Evolutionary conservation across 2,113 vertebrate species (phyloP), one percentile per base, ranked within the genome.

Genomic region (Lamprologus ornatipinnis): DNA sequence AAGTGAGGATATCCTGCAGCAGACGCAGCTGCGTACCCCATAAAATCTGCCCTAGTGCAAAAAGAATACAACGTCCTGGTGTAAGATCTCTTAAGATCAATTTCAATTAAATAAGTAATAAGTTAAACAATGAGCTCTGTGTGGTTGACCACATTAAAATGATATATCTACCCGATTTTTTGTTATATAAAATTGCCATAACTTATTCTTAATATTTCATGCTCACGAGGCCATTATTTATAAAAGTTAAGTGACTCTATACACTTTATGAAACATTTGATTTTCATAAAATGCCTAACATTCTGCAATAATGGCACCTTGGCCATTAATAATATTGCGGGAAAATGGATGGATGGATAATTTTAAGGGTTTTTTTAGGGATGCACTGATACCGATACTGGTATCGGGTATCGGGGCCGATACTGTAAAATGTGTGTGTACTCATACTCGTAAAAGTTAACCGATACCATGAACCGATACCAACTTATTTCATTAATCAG

Each of bases 1-100:
- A 73, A 47, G 73, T 31, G 33, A 93, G 85, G 91, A 93, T 90
- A 92, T 94, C 92, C 93, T 90, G 92, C 28, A 65, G 49, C 85
- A 80, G 35, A 82, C 68, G 53, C 85, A 87, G 88, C 88, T 91
- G 86, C 12, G 6, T 6, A 83, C 33, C 75, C 79, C 68, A 21
- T 53, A 9, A 54, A 79, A 83, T 33, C 10, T 55, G 80, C 47
- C 33, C 3, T 21, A 10, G 51, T 1, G 6, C 23, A 13, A 8
- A 83, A 81, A 65, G 3, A 5, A 75, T 1, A 1, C 9, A 31
- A 68, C 8, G 31, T 21, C 21, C 23, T 57, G 37, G 7, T 21
- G 8, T 53, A 12, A 49, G 8, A 28, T 7, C 31, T 79, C 6
- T 35, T 82, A 33, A 33, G 17, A 57, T 4, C 7, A 55, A 54